These are phyloP conservation scores for Meliscaeva auricollis DNA, from an alignment of 2,888 invertebrate genomes.

Conservation along the genomic window DNA sequence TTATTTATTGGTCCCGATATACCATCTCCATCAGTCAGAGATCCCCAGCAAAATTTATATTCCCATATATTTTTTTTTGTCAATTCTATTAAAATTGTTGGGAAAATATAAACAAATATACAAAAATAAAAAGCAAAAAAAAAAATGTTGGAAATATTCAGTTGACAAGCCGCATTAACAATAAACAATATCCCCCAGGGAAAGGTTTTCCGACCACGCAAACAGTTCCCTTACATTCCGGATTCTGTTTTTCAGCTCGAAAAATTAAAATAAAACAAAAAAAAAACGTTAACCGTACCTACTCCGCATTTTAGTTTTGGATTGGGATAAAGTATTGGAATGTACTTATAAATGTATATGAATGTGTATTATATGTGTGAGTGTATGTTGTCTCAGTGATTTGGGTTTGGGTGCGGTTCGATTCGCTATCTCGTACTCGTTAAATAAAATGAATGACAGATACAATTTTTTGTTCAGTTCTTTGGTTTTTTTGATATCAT, in stretches of 20 bases:
- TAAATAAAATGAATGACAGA: conserved; percentile 17
- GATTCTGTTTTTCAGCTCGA: conserved; percentile 7
- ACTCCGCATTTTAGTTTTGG: neutral
- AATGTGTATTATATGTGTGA: no score
- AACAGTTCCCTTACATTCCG: conserved; percentile 21
- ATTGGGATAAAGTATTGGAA: neutral
- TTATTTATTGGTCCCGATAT: conserved; percentile 54
- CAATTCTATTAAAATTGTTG: neutral
- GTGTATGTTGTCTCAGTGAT: no score
- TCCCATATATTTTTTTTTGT: neutral
- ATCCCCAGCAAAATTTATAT: conserved; percentile 17
- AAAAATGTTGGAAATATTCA: conserved; percentile 26
- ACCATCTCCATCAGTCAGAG: neutral
- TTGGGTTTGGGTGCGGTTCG: conserved; percentile 23
- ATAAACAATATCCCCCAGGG: conserved; percentile 39
- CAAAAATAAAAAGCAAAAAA: neutral
- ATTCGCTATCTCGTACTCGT: no score
- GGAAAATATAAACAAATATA: conserved; percentile 1
- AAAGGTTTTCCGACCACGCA: conserved; percentile 18
- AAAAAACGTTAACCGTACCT: neutral
- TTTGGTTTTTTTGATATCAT: conserved; percentile 16
- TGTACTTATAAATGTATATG: neutral
- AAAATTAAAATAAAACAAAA: conserved; percentile 2
- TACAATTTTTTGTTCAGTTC: conserved; percentile 38
- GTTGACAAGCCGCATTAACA: conserved; percentile 66